Conservation (phyloP, 2,797 vertebrate species). For the Carapus acus region DNA sequence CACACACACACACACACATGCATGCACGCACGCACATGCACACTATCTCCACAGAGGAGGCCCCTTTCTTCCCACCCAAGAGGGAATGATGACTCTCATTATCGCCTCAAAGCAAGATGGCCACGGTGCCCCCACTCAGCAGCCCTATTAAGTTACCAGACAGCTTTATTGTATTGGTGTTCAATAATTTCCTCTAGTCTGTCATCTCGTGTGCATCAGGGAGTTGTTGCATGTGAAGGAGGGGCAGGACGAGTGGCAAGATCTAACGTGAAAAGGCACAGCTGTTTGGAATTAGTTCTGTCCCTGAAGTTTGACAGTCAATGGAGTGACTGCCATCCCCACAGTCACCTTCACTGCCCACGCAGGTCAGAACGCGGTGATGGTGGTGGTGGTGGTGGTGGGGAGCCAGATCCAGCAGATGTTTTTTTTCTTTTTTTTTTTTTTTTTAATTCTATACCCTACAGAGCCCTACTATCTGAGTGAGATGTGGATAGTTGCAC, state of each 20-base stretch:
- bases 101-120: constrained; percentile 68
- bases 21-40: constrained; percentile 20
- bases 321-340: constrained; percentile 17
- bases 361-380: too few relatives aligned
- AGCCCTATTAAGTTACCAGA: constrained; percentile 69
- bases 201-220: constrained; percentile 59
- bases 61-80: constrained; percentile 52
- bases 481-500: too few relatives aligned
- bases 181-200: constrained; percentile 67
- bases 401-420: too few relatives aligned
- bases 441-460: too few relatives aligned
- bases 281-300: constrained; percentile 43
- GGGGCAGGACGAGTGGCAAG: constrained; percentile 27
- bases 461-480: too few relatives aligned
- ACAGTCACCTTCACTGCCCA: constrained; percentile 12
- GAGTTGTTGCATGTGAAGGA: constrained; percentile 48
- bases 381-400: too few relatives aligned
- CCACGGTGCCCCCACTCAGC: constrained; percentile 59
- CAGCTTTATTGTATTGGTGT: constrained; percentile 70
- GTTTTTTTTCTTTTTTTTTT: too few relatives aligned
- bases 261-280: constrained; percentile 53
- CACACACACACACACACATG: background rate
- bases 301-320: constrained; percentile 20
- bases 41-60: constrained; percentile 36
- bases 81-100: constrained; percentile 72